Percentiles rank a stretch among this genome's conserved stretches.
These are phyloP conservation scores for Conchocele bisecta DNA, from an alignment of 2,888 invertebrate genomes.

Conservation along the genomic window DNA sequence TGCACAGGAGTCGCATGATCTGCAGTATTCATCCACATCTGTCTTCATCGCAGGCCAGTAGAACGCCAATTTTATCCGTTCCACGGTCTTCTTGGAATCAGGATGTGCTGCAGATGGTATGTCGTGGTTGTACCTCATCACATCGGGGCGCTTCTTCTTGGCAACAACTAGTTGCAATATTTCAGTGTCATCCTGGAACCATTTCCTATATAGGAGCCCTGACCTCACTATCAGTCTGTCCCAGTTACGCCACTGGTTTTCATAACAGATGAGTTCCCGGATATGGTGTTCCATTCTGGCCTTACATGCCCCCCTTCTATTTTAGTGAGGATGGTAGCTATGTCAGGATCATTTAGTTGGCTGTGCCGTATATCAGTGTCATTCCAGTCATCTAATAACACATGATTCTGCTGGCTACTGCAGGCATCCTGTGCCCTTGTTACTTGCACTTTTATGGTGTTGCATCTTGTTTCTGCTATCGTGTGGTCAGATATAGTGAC, in stretches of 20 bases:
- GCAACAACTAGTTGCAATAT: constrained; percentile 7
- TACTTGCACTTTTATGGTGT: too few relatives aligned
- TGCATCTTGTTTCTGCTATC: too few relatives aligned
- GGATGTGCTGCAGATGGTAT: constrained; percentile 21
- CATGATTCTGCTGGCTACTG: too few relatives aligned
- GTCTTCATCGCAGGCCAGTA: neutral
- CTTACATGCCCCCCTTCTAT: neutral
- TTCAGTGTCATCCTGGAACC: constrained; percentile 1
- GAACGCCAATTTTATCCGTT: neutral
- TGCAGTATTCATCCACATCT: constrained; percentile 15
- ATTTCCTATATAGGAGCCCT: constrained; percentile 44
- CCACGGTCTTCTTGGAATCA: constrained; percentile 4
- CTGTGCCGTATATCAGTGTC: neutral
- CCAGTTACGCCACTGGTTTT: constrained; percentile 56
- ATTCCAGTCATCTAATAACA: too few relatives aligned
- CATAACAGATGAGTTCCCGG: constrained; percentile 1
- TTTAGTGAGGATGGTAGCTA: neutral
- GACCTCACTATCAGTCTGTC: constrained; percentile 36
- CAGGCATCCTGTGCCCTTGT: too few relatives aligned
- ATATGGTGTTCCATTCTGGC: constrained; percentile 35
- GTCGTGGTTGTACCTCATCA: neutral
- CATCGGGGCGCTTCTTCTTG: neutral
- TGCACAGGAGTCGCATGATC: constrained; percentile 10
- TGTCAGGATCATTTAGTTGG: neutral
- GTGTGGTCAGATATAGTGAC: too few relatives aligned